A percentile compares a stretch with the other conserved stretches of the same genome.
These are phyloP conservation scores for Stramonita haemastoma DNA, from an alignment of 2,888 invertebrate genomes.

Conservation along the genomic window DNA sequence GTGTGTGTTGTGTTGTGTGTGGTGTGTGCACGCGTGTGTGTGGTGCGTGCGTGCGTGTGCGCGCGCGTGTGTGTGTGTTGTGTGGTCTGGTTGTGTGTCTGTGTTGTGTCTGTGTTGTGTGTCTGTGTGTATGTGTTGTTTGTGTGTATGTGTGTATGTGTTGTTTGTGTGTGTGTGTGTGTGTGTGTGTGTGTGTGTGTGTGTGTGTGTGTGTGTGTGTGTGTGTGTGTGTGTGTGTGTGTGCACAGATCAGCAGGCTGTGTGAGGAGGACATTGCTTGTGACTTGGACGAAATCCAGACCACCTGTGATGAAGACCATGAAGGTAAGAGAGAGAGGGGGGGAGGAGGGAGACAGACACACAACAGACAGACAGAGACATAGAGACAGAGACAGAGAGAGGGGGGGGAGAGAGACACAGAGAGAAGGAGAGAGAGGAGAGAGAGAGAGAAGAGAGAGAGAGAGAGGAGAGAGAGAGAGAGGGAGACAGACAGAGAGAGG, in stretches of 20 bases:
- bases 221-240: neutral
- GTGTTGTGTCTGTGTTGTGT: neutral
- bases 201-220: neutral
- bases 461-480: no score
- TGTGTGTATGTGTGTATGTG: no score
- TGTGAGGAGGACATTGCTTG: conserved; percentile 70
- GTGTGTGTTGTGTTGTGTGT: no score
- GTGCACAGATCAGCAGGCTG: conserved; percentile 60
- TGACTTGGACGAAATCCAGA: conserved; percentile 62
- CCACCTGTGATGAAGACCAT: conserved; percentile 67
- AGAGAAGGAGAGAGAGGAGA: neutral
- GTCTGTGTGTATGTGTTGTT: no score
- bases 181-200: neutral
- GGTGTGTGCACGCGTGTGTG: neutral
- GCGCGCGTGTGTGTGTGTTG: neutral
- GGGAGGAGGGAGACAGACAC: neutral
- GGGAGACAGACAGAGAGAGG: no score
- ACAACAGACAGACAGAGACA: neutral
- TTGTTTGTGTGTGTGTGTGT: no score
- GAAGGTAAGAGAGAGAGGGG: neutral
- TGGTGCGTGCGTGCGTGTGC: neutral
- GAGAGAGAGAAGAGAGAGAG: no score
- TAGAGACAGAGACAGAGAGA: neutral
- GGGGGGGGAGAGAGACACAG: neutral
- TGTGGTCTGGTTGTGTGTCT: neutral